Conservation (phyloP, 2,797 vertebrate genomes). For the Schizothorax lantsangensis region DNA sequence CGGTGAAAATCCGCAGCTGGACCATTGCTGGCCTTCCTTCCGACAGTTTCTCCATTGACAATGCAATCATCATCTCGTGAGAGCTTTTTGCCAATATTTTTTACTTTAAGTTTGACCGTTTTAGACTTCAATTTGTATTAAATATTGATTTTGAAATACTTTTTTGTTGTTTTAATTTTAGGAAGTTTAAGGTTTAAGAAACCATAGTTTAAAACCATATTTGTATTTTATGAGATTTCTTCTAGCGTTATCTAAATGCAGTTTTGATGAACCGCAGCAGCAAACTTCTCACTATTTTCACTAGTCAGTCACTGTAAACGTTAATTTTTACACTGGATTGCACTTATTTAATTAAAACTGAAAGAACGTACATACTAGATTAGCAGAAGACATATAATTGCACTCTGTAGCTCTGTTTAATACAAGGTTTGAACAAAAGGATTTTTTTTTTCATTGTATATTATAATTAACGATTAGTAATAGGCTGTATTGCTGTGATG, state of each 20-base stretch:
- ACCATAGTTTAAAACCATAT: neutral
- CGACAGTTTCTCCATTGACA: conserved; percentile 90
- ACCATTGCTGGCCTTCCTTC: conserved; percentile 91
- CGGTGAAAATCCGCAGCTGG: conserved; percentile 87
- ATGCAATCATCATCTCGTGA: conserved; percentile 91
- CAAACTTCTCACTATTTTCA: neutral
- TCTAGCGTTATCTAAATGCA: neutral
- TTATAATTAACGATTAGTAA: neutral
- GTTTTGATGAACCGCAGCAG: neutral
- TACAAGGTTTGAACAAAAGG: neutral
- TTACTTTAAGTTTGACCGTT: neutral
- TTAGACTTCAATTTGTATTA: neutral
- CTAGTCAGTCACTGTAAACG: neutral
- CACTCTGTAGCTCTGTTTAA: neutral
- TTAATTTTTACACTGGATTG: conserved; percentile 13
- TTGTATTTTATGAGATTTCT: neutral
- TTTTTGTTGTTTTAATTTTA: neutral
- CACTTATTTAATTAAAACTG: neutral
- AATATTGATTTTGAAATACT: neutral
- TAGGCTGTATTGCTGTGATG: neutral
- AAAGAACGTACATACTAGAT: neutral
- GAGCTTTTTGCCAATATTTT: conserved; percentile 55
- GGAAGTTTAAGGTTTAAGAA: neutral
- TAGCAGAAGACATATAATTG: neutral
- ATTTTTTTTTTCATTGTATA: neutral